Conservation (phyloP, 2,888 invertebrate species). For the Eupithecia subumbrata region DNA sequence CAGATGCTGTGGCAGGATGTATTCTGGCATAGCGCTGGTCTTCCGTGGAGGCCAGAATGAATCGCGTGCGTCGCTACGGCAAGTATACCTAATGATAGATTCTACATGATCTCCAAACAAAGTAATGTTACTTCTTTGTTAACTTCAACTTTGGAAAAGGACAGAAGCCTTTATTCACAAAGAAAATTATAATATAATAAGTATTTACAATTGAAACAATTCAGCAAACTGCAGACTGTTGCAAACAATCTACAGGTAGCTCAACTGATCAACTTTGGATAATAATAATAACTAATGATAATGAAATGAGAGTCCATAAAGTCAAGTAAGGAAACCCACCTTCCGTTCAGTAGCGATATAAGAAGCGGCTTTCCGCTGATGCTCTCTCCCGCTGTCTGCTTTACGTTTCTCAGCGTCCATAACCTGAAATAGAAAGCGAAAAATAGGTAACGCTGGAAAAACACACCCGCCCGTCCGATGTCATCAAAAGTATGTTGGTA, state of each 20-base stretch:
- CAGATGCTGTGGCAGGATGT: too few relatives aligned
- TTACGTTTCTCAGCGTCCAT: slow-evolving; percentile 97
- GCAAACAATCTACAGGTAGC: too few relatives aligned
- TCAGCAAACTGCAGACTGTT: too few relatives aligned
- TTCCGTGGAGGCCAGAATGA: too few relatives aligned
- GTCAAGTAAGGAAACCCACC: slow-evolving; percentile 63
- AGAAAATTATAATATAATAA: too few relatives aligned
- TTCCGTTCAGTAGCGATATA: slow-evolving; percentile 93
- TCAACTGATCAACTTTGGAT: too few relatives aligned
- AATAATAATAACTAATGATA: not conserved
- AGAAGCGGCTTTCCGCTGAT: slow-evolving; percentile 90
- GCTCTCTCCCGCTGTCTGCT: slow-evolving; percentile 94
- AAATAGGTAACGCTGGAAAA: not conserved
- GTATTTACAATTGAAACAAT: too few relatives aligned
- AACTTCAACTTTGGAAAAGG: not conserved
- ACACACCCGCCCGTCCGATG: not conserved
- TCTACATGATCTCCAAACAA: not conserved
- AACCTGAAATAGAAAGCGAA: slow-evolving; percentile 83
- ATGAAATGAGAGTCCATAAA: not conserved
- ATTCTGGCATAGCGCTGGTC: too few relatives aligned
- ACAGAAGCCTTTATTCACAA: too few relatives aligned
- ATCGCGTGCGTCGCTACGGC: too few relatives aligned
- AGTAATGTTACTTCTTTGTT: not conserved
- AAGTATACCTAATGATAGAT: not conserved
- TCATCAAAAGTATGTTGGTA: too few relatives aligned